phyloP scores from a whole-genome alignment of 2,888 invertebrate genomes.

The Eristalinus sepulchralis region DNA sequence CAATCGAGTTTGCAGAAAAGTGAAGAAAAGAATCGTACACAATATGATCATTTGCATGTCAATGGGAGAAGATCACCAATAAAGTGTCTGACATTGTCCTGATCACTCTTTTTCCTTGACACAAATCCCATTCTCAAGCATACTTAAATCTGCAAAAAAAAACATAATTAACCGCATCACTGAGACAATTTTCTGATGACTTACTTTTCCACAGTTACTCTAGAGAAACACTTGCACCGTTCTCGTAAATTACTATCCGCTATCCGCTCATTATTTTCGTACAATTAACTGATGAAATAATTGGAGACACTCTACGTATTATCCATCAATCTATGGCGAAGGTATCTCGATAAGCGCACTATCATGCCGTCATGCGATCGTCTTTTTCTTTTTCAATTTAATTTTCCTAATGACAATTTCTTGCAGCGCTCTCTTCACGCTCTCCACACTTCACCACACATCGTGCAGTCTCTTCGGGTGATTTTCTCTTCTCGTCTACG shows the following conservation, averaged over 20 bases:
- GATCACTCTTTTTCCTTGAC: not conserved
- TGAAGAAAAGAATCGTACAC: too few relatives aligned
- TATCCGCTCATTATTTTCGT: slow-evolving; percentile 24
- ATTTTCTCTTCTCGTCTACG: slow-evolving; percentile 37
- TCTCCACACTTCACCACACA: not conserved
- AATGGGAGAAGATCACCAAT: not conserved
- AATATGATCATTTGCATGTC: too few relatives aligned
- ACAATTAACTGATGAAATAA: slow-evolving; percentile 29
- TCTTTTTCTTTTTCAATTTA: slow-evolving; percentile 15
- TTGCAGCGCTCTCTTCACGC: slow-evolving; percentile 8
- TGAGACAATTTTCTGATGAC: not conserved
- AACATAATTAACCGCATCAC: not conserved
- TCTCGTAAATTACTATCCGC: slow-evolving; percentile 8
- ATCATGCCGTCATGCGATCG: slow-evolving; percentile 11
- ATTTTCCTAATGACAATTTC: slow-evolving; percentile 36
- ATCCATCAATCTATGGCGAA: slow-evolving; percentile 24
- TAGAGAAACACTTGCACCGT: not conserved
- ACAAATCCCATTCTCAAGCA: not conserved
- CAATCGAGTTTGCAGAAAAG: too few relatives aligned
- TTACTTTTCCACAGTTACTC: not conserved
- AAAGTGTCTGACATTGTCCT: not conserved
- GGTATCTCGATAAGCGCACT: slow-evolving; percentile 39
- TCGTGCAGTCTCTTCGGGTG: slow-evolving; percentile 21
- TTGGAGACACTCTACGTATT: not conserved
- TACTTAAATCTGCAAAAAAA: not conserved